Percentiles rank a stretch among this genome's conserved stretches.
Conservation (phyloP, 2,888 invertebrate genomes). For the Acanthosepion lycidas region DNA sequence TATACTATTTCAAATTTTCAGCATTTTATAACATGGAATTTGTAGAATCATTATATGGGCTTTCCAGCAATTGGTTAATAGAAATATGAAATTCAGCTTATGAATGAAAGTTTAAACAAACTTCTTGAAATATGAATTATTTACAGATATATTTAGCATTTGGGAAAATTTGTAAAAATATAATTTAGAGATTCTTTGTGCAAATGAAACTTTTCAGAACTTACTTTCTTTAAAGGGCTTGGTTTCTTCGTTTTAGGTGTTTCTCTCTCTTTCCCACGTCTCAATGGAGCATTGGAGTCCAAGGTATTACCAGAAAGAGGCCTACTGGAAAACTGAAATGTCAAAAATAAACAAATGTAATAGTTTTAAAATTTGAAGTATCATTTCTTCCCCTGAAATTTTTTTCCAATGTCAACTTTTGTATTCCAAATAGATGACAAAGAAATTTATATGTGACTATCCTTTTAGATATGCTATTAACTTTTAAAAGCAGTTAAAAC, state of each 20-base stretch:
- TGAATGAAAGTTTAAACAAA: neutral
- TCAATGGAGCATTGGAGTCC: constrained; percentile 74
- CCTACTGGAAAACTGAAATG: neutral
- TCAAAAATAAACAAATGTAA: neutral
- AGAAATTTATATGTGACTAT: too few relatives aligned
- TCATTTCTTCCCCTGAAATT: too few relatives aligned
- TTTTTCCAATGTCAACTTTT: too few relatives aligned
- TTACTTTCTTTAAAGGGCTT: constrained; percentile 75
- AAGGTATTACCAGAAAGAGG: constrained; percentile 55
- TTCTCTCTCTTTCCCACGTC: constrained; percentile 77
- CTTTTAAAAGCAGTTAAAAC: too few relatives aligned
- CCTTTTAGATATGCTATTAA: too few relatives aligned
- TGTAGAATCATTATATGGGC: neutral
- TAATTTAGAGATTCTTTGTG: too few relatives aligned
- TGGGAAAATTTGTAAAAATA: too few relatives aligned
- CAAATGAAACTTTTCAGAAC: neutral
- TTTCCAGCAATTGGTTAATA: neutral
- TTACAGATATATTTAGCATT: neutral
- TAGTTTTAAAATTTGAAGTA: too few relatives aligned
- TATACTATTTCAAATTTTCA: too few relatives aligned
- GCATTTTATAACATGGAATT: neutral
- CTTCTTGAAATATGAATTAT: neutral
- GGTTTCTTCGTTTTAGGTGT: constrained; percentile 75
- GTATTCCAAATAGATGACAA: too few relatives aligned
- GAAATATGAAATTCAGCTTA: neutral